These are phyloP conservation scores for Nasonia vitripennis DNA, from an alignment of 1,140 invertebrate genomes.

Conservation along the genomic window DNA sequence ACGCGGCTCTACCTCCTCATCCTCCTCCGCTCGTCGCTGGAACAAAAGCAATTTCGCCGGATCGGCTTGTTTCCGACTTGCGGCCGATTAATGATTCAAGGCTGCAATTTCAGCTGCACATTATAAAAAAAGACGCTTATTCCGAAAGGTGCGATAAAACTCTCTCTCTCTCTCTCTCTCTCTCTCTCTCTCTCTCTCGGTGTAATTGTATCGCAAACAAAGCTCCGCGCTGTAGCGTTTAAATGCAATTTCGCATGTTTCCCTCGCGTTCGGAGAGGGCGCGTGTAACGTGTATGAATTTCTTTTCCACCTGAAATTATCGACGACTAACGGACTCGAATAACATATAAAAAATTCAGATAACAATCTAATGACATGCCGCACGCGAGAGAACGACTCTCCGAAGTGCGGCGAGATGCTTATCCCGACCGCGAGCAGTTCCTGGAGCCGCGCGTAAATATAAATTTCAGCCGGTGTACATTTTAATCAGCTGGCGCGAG, in stretches of 20 bases:
- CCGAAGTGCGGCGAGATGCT: not conserved
- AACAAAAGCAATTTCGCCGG: slow-evolving; percentile 9
- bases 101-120: too few species aligned
- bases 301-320: not conserved
- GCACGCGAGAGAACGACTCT: slow-evolving; percentile 6
- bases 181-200: too few species aligned
- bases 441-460: not conserved
- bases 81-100: not conserved
- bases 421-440: not conserved
- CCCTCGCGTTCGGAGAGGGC: too few species aligned
- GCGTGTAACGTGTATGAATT: not conserved
- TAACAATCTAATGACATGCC: slow-evolving; percentile 15
- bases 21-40: not conserved
- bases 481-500: not conserved
- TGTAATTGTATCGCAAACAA: not conserved
- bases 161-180: too few species aligned
- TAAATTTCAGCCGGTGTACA: not conserved
- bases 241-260: not conserved
- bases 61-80: not conserved
- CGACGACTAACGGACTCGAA: not conserved
- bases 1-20: not conserved
- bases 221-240: not conserved
- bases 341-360: slow-evolving; percentile 3
- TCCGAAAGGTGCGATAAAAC: too few species aligned
- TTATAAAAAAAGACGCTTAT: too few species aligned